These are phyloP conservation scores for Orientallactaga bullata DNA, from an alignment of 2,113 vertebrate genomes.

Conservation along the genomic window DNA sequence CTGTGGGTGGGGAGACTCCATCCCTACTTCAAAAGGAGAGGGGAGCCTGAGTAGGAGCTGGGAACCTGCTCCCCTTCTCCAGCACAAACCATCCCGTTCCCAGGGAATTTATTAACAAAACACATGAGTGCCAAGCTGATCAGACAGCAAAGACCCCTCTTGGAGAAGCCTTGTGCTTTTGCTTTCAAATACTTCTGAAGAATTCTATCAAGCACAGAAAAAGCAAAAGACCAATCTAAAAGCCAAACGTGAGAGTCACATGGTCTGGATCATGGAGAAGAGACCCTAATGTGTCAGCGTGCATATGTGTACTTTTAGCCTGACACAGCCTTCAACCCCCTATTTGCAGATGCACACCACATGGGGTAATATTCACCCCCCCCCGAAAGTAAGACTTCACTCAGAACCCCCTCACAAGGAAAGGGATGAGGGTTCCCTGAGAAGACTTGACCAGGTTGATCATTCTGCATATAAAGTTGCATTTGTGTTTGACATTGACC, in stretches of 20 bases:
- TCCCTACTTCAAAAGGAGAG: slow-evolving; percentile 68
- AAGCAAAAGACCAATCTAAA: background rate
- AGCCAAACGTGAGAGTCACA: background rate
- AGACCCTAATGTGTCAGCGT: background rate
- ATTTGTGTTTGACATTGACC: background rate
- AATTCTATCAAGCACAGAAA: background rate
- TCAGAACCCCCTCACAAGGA: background rate
- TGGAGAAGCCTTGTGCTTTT: background rate
- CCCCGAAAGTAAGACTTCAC: background rate
- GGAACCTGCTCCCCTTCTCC: slow-evolving; percentile 46
- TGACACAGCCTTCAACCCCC: background rate
- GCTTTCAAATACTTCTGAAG: background rate
- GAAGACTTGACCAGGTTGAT: background rate
- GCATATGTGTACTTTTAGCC: too few relatives aligned
- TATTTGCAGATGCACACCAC: background rate
- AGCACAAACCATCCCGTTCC: slow-evolving; percentile 52
- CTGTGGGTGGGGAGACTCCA: background rate
- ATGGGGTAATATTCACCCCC: background rate
- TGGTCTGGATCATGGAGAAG: background rate
- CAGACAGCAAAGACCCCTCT: background rate
- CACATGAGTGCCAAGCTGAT: background rate
- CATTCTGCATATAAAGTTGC: background rate
- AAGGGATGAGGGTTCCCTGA: background rate
- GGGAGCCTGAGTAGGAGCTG: background rate
- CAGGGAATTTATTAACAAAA: slow-evolving; percentile 56